Percentiles rank a stretch among this genome's conserved stretches.
Evolutionary conservation across 2,888 invertebrate genomes (phyloP).

Genomic region (Entomobrya multifasciata): DNA sequence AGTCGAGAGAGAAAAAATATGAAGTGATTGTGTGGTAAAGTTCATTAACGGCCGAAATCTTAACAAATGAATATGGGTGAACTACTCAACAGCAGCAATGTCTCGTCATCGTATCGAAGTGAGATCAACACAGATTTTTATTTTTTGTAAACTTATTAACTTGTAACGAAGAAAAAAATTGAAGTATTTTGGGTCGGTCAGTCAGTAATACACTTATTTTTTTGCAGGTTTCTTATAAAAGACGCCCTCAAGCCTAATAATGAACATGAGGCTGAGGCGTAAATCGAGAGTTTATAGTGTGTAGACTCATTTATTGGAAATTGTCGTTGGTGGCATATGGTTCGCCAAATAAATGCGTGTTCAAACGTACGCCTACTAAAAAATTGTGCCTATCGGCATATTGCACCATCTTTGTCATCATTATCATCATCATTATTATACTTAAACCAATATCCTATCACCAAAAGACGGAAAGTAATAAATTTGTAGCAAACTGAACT

Average conservation of each 20-base stretch:
- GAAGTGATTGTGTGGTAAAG: constrained; percentile 57
- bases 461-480: constrained; percentile 24
- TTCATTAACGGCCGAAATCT: constrained; percentile 55
- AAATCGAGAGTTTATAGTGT: not conserved
- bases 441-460: constrained; percentile 26
- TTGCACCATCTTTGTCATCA: constrained; percentile 50
- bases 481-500: constrained; percentile 48
- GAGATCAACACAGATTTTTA: constrained; percentile 5
- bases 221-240: constrained; percentile 23
- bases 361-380: not conserved
- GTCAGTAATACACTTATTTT: not conserved
- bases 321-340: constrained; percentile 28
- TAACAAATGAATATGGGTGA: constrained; percentile 32
- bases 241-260: not conserved
- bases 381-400: not conserved
- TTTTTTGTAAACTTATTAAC: not conserved
- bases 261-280: not conserved
- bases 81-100: not conserved
- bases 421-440: constrained; percentile 8
- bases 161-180: not conserved
- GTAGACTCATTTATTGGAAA: not conserved
- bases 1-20: constrained; percentile 5
- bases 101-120: constrained; percentile 36
- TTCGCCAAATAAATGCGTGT: constrained; percentile 26
- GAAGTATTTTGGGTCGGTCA: constrained; percentile 2